These are phyloP conservation scores for Drosophila neutralis DNA, from an alignment of 2,888 invertebrate species.

Conservation along the genomic window DNA sequence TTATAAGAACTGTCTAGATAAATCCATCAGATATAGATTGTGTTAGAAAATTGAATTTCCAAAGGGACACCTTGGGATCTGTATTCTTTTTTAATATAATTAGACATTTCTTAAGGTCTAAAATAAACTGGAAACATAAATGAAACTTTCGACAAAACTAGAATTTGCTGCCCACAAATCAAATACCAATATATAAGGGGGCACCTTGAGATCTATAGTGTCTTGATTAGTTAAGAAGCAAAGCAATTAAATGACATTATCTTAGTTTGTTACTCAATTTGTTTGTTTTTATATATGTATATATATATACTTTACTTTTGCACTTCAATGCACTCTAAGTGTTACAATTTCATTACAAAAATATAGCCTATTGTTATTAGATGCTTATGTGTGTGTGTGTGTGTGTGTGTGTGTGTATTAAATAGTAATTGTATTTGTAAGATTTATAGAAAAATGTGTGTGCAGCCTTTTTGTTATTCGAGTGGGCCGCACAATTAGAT, in stretches of 20 bases:
- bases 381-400: constrained; percentile 30
- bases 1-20: not conserved
- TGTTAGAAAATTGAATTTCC: not conserved
- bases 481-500: constrained; percentile 49
- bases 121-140: not conserved
- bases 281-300: constrained; percentile 19
- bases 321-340: constrained; percentile 69
- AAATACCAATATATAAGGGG: not conserved
- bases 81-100: not conserved
- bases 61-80: not conserved
- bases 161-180: not conserved
- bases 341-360: constrained; percentile 76
- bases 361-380: constrained; percentile 72
- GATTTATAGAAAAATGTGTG: constrained; percentile 51
- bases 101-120: not conserved
- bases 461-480: constrained; percentile 69
- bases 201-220: not conserved
- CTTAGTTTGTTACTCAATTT: constrained; percentile 10
- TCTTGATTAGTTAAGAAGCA: not conserved
- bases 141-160: not conserved
- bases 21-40: not conserved
- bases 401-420: constrained; percentile 31
- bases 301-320: constrained; percentile 63
- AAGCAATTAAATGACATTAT: constrained; percentile 8
- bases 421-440: constrained; percentile 61